Base-by-base conservation (phyloP, 1,140 invertebrate species). In the Neodiprion fabricii region DNA sequence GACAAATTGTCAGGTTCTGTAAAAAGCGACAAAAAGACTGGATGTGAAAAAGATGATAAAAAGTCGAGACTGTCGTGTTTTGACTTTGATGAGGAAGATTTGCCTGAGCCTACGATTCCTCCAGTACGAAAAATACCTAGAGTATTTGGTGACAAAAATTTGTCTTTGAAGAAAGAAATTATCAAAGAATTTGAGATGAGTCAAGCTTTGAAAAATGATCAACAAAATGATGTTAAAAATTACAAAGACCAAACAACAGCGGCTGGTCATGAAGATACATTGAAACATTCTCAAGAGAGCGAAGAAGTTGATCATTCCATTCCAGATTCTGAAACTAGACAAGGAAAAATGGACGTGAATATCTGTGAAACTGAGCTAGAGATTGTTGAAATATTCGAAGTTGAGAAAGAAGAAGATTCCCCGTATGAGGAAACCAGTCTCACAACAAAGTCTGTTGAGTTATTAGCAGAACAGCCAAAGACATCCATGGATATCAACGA, bases 81-180 rank as follows among this genome's bases (percentile, higher is more conserved):
- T 76, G 90, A 91, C 85, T 91, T 91, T 75, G 85, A 90, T 17
- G 90, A 91, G 50, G 90, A 91, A 65, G 89, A 90, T 77, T 79
- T 89, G 28, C 83, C 83, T 8, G 87, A 85, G 75, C 82, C 80
- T 71, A 82, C 83, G 48, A 83, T 88, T 72, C 82, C 86, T 28
- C 85, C 86, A 7, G 89, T 89, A 5, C 81, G 89, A 61, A 91
- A 91, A 83, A 89, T 89, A 48, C 86, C 86, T 1, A 78, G 85
- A 76, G 83, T 86, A 69, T 88, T 89, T 71, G 87, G 82, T 1
- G 83, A 83, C 69, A 84, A 85, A 50, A 85, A 80, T 78, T 81
- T 85, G 73, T 83, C 85, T 8, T 72, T 86, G 14, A 89, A 89
- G 66, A 89, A 89, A 53, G 86, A 86, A 71, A 86, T 89, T 21